Conservation (phyloP, 2,888 invertebrate species). For the Zhuqinia jingwanae region DNA sequence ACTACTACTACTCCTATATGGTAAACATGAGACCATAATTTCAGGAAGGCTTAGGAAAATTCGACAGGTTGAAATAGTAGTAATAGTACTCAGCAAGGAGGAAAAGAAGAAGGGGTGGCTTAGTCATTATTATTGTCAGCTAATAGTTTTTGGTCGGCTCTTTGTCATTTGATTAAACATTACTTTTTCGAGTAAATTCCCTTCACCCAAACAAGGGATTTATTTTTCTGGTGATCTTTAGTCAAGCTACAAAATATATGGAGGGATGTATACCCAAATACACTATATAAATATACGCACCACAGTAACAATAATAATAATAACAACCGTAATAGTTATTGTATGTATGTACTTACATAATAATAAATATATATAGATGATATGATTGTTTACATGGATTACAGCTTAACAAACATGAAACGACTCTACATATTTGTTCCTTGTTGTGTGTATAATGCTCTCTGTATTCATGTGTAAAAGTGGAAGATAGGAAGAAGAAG, state of each 20-base stretch:
- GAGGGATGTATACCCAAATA: neutral
- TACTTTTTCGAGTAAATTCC: slow-evolving; percentile 46
- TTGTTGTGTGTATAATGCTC: slow-evolving; percentile 13
- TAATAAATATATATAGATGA: slow-evolving; percentile 16
- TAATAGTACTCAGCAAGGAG: slow-evolving; percentile 38
- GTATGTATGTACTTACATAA: neutral
- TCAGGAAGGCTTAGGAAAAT: slow-evolving; percentile 26
- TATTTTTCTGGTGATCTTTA: slow-evolving; percentile 40
- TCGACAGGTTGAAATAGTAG: slow-evolving; percentile 59
- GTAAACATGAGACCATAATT: slow-evolving; percentile 45
- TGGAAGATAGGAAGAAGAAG: neutral
- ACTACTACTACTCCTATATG: too few relatives aligned
- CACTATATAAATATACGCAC: too few relatives aligned
- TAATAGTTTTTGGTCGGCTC: slow-evolving; percentile 57
- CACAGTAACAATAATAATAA: neutral
- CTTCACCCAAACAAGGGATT: slow-evolving; percentile 43
- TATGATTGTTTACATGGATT: slow-evolving; percentile 12
- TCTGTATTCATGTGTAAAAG: neutral
- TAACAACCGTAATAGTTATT: too few relatives aligned
- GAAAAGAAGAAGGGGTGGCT: slow-evolving; percentile 36
- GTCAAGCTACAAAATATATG: neutral
- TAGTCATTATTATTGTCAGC: slow-evolving; percentile 63
- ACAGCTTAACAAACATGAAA: slow-evolving; percentile 29
- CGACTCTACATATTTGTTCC: too few relatives aligned
- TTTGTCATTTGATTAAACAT: slow-evolving; percentile 67